A percentile compares a stretch with the other conserved stretches of the same genome.
Conservation (phyloP, 2,888 invertebrate genomes). For the Pteria penguin region DNA sequence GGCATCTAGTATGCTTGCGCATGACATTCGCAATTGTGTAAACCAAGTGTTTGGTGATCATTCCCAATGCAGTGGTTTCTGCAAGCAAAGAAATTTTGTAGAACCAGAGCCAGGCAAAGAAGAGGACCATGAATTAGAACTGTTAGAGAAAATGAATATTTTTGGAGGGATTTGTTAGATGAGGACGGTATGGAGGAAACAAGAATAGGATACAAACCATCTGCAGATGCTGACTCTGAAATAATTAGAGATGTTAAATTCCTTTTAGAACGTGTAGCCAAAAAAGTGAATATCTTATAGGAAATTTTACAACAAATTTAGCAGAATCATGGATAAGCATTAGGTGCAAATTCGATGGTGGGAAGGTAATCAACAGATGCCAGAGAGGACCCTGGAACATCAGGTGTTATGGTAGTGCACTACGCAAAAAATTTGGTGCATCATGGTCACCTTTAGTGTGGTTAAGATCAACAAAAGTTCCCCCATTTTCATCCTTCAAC, state of each 20-base stretch:
- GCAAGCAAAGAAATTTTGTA: slow-evolving; percentile 26
- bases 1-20: neutral
- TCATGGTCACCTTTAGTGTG: slow-evolving; percentile 33
- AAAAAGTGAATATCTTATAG: slow-evolving; percentile 39
- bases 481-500: neutral
- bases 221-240: neutral
- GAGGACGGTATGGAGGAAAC: slow-evolving; percentile 6
- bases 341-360: slow-evolving; percentile 48
- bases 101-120: slow-evolving; percentile 23
- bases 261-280: slow-evolving; percentile 38
- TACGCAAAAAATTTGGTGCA: slow-evolving; percentile 28
- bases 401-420: slow-evolving; percentile 40
- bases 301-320: slow-evolving; percentile 47
- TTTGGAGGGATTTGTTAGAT: neutral
- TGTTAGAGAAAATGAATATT: neutral
- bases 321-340: slow-evolving; percentile 46
- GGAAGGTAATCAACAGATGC: slow-evolving; percentile 40
- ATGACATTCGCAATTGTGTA: slow-evolving; percentile 45
- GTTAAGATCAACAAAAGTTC: neutral
- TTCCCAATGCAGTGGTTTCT: slow-evolving; percentile 37
- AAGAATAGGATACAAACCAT: neutral
- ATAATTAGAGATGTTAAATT: slow-evolving; percentile 34
- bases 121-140: slow-evolving; percentile 11
- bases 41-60: slow-evolving; percentile 47
- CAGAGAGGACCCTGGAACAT: slow-evolving; percentile 38